Percentiles rank a stretch among this genome's conserved stretches.
These are phyloP conservation scores for Barypeithes pellucidus DNA, from an alignment of 2,888 invertebrate genomes.

Conservation along the genomic window DNA sequence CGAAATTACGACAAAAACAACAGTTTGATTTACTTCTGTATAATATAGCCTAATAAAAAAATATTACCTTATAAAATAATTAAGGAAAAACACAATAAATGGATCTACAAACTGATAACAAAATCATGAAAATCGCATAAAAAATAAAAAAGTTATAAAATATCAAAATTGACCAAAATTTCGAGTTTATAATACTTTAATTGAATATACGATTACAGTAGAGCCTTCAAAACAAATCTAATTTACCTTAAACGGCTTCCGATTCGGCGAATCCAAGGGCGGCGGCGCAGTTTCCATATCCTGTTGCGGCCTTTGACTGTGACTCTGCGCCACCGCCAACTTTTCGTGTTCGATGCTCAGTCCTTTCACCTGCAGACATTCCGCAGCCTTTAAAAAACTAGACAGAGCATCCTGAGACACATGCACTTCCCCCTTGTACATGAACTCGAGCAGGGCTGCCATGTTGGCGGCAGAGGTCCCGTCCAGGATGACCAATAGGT, in stretches of 20 bases:
- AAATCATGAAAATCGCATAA: too few species aligned
- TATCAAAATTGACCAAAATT: too few species aligned
- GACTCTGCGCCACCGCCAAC: slow-evolving; percentile 76
- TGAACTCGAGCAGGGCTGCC: slow-evolving; percentile 92
- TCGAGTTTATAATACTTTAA: too few species aligned
- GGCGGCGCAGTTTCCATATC: slow-evolving; percentile 47
- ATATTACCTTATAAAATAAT: too few species aligned
- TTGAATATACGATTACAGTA: too few species aligned
- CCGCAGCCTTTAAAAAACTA: slow-evolving; percentile 92
- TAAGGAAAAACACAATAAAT: too few species aligned
- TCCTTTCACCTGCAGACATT: slow-evolving; percentile 90
- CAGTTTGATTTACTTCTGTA: too few species aligned
- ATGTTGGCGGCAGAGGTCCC: slow-evolving; percentile 92
- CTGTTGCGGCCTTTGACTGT: slow-evolving; percentile 33
- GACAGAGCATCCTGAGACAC: slow-evolving; percentile 93
- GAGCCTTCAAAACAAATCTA: background rate
- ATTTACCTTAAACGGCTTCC: slow-evolving; percentile 64
- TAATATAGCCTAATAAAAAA: too few species aligned
- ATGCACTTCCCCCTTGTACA: slow-evolving; percentile 96
- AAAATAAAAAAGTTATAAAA: too few species aligned
- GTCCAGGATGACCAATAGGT: slow-evolving; percentile 90
- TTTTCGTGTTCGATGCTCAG: slow-evolving; percentile 84
- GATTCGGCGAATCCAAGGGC: slow-evolving; percentile 66
- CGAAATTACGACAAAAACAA: too few species aligned
- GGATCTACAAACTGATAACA: too few species aligned